phyloP scores from a whole-genome alignment of 2,113 vertebrate genomes.

The Orthonyx spaldingii region DNA sequence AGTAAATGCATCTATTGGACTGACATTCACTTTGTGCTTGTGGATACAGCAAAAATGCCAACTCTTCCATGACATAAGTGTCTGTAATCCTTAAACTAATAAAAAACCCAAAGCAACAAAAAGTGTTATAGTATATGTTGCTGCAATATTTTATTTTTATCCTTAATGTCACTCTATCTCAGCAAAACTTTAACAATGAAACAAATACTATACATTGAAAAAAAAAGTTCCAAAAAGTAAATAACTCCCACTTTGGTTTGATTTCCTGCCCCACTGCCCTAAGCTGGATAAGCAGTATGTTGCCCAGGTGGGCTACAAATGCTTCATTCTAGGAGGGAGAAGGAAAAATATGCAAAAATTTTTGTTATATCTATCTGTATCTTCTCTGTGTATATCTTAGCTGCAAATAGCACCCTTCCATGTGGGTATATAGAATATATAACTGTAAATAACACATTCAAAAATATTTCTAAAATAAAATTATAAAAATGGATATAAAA shows the following conservation, averaged over 20 bases:
- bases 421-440: not conserved
- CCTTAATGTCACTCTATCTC: not conserved
- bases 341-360: not conserved
- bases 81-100: not conserved
- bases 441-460: not conserved
- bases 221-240: not conserved
- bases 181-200: not conserved
- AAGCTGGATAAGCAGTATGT: not conserved
- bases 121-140: not conserved
- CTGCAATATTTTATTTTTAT: not conserved
- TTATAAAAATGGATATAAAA: rapidly evolving
- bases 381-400: not conserved
- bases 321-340: not conserved
- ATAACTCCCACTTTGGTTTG: not conserved
- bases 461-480: not conserved
- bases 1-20: not conserved
- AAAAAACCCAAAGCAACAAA: not conserved
- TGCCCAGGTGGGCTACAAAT: not conserved
- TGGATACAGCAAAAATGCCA: not conserved
- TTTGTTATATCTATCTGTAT: not conserved
- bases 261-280: not conserved
- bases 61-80: not conserved
- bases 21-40: not conserved
- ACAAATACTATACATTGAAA: not conserved
- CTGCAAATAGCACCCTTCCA: not conserved